A percentile compares a stretch with the other conserved stretches of the same genome.
phyloP scores from a whole-genome alignment of 2,888 invertebrate species.

The Apamea crenata region DNA sequence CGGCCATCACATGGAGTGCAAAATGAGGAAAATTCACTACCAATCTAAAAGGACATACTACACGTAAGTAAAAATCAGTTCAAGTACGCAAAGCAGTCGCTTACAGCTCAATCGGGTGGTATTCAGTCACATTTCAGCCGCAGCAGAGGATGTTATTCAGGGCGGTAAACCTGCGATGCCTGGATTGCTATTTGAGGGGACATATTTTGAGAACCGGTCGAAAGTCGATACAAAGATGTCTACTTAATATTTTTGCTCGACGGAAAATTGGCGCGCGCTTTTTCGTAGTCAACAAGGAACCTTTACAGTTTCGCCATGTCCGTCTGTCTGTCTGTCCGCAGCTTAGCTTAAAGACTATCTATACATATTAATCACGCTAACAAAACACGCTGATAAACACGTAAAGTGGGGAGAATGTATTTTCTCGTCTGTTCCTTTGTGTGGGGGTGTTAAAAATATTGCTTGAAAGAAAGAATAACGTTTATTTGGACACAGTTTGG shows the following conservation, averaged over 20 bases:
- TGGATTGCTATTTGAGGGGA: conserved; percentile 57
- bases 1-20: background rate
- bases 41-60: background rate
- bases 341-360: background rate
- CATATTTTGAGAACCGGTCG: conserved; percentile 47
- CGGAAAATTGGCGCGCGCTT: background rate
- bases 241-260: background rate
- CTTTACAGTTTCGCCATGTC: background rate
- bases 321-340: background rate
- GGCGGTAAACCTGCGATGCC: conserved; percentile 66
- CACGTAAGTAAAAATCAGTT: conserved; percentile 25
- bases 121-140: conserved; percentile 63
- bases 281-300: background rate
- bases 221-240: conserved; percentile 12
- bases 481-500: too few relatives aligned
- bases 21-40: background rate
- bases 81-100: conserved; percentile 44
- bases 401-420: too few relatives aligned
- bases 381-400: too few relatives aligned
- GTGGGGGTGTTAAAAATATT: too few relatives aligned
- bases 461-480: too few relatives aligned
- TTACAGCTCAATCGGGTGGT: conserved; percentile 62
- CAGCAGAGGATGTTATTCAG: conserved; percentile 66
- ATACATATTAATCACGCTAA: too few relatives aligned
- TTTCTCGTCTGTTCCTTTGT: too few relatives aligned